These are phyloP conservation scores for Deilephila elpenor DNA, from an alignment of 2,888 invertebrate genomes.

Conservation along the genomic window DNA sequence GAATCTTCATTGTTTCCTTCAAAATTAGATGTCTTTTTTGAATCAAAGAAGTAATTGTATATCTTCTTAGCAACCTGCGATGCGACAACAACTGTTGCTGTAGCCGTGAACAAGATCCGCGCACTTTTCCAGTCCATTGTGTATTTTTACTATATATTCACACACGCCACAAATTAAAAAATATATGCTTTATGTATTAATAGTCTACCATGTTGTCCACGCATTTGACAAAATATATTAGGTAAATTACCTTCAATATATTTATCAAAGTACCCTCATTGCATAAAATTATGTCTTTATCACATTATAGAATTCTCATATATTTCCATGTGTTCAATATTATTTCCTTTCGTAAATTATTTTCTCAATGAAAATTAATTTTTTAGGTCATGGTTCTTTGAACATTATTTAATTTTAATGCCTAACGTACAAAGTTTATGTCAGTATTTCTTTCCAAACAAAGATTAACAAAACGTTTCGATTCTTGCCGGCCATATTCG, in stretches of 20 bases:
- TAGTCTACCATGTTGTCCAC: slow-evolving; percentile 75
- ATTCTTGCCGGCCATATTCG: not conserved
- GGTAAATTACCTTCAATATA: slow-evolving; percentile 22
- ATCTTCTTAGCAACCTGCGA: slow-evolving; percentile 73
- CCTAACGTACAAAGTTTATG: no score
- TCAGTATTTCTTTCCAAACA: no score
- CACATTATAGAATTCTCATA: no score
- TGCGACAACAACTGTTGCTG: slow-evolving; percentile 72
- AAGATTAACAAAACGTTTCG: not conserved
- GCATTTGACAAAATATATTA: slow-evolving; percentile 51
- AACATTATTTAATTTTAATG: no score
- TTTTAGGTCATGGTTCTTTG: no score
- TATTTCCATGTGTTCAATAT: no score
- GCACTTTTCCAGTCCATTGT: slow-evolving; percentile 79
- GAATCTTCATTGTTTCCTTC: slow-evolving; percentile 57
- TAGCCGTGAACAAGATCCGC: slow-evolving; percentile 72
- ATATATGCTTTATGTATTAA: slow-evolving; percentile 44
- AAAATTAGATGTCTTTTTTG: slow-evolving; percentile 46
- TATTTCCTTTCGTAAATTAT: no score
- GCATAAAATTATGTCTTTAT: slow-evolving; percentile 1
- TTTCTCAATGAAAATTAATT: no score
- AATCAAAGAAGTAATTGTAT: slow-evolving; percentile 66
- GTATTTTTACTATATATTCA: slow-evolving; percentile 41
- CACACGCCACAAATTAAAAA: slow-evolving; percentile 51
- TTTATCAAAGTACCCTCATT: slow-evolving; percentile 55